These are phyloP conservation scores for Siderastrea radians DNA, from an alignment of 92 coral and sea anemone genomes.

Conservation along the genomic window DNA sequence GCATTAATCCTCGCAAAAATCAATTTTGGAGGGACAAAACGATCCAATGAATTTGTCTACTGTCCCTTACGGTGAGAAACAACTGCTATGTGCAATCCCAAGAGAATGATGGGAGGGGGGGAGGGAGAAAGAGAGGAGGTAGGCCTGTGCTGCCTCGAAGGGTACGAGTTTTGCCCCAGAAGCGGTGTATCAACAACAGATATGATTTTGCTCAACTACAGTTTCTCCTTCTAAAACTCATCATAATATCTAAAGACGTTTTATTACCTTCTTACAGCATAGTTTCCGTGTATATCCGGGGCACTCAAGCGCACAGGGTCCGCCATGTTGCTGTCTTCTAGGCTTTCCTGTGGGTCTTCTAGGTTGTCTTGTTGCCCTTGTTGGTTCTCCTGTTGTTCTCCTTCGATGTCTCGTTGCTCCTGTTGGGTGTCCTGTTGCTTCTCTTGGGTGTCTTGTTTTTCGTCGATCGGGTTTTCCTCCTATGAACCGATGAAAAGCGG, in stretches of 20 bases:
- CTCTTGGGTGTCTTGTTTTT: neutral
- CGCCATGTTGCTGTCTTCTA: conserved; percentile 29
- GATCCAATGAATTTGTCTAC: too few species aligned
- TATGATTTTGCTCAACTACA: neutral
- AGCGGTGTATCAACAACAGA: neutral
- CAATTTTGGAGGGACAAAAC: too few species aligned
- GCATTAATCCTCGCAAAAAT: too few species aligned
- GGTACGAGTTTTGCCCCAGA: neutral
- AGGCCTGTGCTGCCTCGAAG: neutral
- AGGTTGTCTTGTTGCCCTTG: neutral
- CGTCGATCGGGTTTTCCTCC: neutral
- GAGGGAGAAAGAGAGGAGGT: neutral
- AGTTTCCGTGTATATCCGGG: conserved; percentile 36
- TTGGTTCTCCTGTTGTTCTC: neutral
- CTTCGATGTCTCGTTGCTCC: neutral
- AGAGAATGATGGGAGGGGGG: neutral
- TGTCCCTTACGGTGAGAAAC: too few species aligned
- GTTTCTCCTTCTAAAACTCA: neutral
- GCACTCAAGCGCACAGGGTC: conserved; percentile 44
- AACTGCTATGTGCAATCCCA: too few species aligned
- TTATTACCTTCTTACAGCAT: conserved; percentile 34
- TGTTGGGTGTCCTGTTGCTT: conserved; percentile 1
- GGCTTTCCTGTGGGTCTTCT: conserved; percentile 17
- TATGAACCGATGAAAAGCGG: neutral
- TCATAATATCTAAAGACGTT: too few species aligned